phyloP scores from a whole-genome alignment of 1,140 invertebrate species.

The Coenobita brevimanus region DNA sequence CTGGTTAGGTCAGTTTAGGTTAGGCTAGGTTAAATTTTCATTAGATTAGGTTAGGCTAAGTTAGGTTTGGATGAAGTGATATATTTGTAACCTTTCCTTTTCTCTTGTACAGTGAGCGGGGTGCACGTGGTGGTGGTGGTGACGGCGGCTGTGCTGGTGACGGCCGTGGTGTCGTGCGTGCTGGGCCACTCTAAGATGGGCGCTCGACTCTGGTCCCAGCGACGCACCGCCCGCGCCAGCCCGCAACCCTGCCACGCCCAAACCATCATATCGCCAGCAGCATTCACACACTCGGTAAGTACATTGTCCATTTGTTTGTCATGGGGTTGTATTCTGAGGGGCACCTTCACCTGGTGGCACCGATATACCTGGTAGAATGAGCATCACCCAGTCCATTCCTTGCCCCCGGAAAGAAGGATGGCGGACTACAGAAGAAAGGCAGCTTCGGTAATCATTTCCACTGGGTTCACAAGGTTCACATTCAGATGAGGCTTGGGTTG shows the following conservation, averaged over 20 bases:
- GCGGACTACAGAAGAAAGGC: too few species aligned
- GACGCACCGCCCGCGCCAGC: conserved; percentile 51
- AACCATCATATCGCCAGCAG: conserved; percentile 33
- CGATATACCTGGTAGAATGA: too few species aligned
- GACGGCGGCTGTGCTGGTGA: too few species aligned
- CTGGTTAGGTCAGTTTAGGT: neutral
- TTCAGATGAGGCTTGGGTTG: too few species aligned
- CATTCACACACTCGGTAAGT: conserved; percentile 59
- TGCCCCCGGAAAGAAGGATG: too few species aligned
- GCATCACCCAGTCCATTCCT: neutral
- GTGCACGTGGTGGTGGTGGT: conserved; percentile 55
- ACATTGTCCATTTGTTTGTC: neutral
- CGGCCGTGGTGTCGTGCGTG: conserved; percentile 51
- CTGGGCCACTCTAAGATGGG: conserved; percentile 61
- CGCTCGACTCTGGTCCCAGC: conserved; percentile 52
- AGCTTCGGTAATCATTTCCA: too few species aligned
- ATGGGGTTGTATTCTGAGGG: too few species aligned
- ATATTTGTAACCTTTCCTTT: neutral
- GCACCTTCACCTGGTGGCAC: too few species aligned
- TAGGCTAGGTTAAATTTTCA: neutral
- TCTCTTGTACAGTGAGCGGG: conserved; percentile 48
- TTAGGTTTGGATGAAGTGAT: neutral
- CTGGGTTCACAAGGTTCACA: too few species aligned
- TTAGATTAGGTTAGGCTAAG: neutral
- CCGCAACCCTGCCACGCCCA: conserved; percentile 14